Evolutionary conservation across 2,888 invertebrate species (phyloP).

Genomic region (Vandiemenella viatica): DNA sequence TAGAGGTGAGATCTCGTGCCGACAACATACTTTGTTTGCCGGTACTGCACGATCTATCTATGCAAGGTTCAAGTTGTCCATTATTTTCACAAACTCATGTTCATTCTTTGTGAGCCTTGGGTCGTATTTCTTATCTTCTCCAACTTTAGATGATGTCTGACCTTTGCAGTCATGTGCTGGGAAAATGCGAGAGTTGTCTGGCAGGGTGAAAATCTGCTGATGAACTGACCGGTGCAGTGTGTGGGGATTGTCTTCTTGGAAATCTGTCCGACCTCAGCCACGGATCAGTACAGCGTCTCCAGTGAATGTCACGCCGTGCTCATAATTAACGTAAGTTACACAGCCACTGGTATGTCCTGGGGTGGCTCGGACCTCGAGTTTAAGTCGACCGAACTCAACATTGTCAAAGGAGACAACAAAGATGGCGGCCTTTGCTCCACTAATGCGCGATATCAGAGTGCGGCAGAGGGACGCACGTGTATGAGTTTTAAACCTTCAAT

Average conservation of each 20-base stretch:
- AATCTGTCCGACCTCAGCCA: conserved; percentile 97
- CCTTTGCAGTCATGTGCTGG: conserved; percentile 94
- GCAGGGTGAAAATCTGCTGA: conserved; percentile 69
- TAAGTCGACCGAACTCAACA: conserved; percentile 57
- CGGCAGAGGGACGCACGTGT: too few species aligned
- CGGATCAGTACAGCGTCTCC: conserved; percentile 89
- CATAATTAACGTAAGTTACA: conserved; percentile 62
- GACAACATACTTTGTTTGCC: conserved; percentile 75
- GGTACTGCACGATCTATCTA: conserved; percentile 83
- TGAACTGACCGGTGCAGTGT: conserved; percentile 79
- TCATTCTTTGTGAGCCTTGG: conserved; percentile 69
- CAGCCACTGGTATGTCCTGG: conserved; percentile 94
- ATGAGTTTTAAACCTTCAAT: too few species aligned
- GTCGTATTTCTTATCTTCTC: conserved; percentile 79
- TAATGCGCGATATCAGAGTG: conserved; percentile 70
- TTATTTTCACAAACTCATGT: conserved; percentile 73
- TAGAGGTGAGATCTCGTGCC: too few species aligned
- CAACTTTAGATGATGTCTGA: conserved; percentile 72
- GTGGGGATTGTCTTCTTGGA: conserved; percentile 78
- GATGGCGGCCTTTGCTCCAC: conserved; percentile 75
- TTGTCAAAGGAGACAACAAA: conserved; percentile 55
- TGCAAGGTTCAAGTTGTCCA: conserved; percentile 82
- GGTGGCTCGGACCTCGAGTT: conserved; percentile 55
- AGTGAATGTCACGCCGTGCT: conserved; percentile 75
- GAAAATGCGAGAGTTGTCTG: conserved; percentile 67